Conservation (phyloP, 2,797 vertebrate genomes). For the Gila robusta region DNA sequence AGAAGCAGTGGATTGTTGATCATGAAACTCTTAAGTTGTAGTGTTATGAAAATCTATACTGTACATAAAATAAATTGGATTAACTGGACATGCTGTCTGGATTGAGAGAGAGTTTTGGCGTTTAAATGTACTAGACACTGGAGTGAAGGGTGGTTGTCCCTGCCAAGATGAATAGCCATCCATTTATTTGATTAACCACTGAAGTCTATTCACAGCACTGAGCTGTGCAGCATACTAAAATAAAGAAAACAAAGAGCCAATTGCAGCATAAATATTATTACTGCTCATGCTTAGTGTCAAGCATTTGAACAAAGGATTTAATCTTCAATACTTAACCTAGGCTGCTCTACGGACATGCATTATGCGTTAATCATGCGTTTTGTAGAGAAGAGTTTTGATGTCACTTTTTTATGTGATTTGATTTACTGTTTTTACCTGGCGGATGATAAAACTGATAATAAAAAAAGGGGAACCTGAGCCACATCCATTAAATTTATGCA, state of each 20-base stretch:
- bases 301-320: background rate
- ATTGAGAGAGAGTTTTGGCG: slow-evolving; percentile 23
- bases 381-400: background rate
- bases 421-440: slow-evolving; percentile 22
- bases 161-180: slow-evolving; percentile 49
- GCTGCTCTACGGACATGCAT: slow-evolving; percentile 38
- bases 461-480: background rate
- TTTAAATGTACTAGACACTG: slow-evolving; percentile 23
- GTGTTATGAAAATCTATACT: slow-evolving; percentile 20
- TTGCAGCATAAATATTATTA: slow-evolving; percentile 52
- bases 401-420: slow-evolving; percentile 48
- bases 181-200: slow-evolving; percentile 68
- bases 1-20: background rate
- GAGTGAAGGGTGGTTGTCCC: slow-evolving; percentile 54
- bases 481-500: background rate
- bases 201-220: slow-evolving; percentile 48
- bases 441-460: background rate
- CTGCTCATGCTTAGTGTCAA: background rate
- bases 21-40: background rate
- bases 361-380: background rate
- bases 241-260: slow-evolving; percentile 45
- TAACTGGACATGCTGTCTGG: slow-evolving; percentile 15
- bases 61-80: slow-evolving; percentile 29
- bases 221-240: slow-evolving; percentile 56
- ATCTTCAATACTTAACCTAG: slow-evolving; percentile 8